phyloP scores from a whole-genome alignment of 2,888 invertebrate species.

The Pecten maximus region DNA sequence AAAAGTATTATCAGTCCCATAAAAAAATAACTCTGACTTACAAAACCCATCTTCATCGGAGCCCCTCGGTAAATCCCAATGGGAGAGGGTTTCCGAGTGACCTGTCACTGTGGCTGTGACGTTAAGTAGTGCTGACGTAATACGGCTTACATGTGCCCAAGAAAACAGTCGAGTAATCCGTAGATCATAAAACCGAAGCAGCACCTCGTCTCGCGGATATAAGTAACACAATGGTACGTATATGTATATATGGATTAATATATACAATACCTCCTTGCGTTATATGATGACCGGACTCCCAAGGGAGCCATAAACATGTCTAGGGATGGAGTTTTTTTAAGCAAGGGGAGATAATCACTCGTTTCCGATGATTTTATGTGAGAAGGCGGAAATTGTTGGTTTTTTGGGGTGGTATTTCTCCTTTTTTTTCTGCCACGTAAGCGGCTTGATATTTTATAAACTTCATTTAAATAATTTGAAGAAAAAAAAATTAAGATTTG shows the following conservation, averaged over 20 bases:
- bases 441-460: neutral
- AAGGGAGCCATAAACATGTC: neutral
- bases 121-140: neutral
- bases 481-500: neutral
- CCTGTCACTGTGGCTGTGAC: neutral
- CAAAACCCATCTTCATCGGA: neutral
- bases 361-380: neutral
- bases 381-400: neutral
- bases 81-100: neutral
- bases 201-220: neutral
- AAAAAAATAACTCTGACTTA: neutral
- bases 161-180: neutral
- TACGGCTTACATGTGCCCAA: neutral
- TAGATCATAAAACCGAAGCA: neutral
- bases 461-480: neutral
- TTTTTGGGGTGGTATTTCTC: no score
- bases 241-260: constrained; percentile 3
- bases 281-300: neutral
- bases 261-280: neutral
- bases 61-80: neutral
- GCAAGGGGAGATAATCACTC: neutral
- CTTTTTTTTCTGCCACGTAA: neutral
- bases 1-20: neutral
- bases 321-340: constrained; percentile 25
- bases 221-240: neutral